Evolutionary conservation across 2,113 vertebrate genomes (phyloP).

Genomic region (Crotalus horridus): DNA sequence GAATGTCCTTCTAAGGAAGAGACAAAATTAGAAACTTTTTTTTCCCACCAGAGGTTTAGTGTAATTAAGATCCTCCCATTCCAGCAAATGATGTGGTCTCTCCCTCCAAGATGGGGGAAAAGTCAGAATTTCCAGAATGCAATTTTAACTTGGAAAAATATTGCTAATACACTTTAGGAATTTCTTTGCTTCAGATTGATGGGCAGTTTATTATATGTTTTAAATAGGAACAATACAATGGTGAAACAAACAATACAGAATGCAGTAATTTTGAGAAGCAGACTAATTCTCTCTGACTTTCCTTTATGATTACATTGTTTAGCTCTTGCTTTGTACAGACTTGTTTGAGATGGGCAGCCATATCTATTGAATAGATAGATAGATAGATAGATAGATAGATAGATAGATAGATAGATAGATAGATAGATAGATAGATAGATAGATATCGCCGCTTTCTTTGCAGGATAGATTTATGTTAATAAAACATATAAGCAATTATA

Average conservation of each 20-base stretch:
- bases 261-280: not conserved
- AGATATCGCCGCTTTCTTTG: not conserved
- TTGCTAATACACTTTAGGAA: not conserved
- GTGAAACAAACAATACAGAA: not conserved
- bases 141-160: slow-evolving; percentile 22
- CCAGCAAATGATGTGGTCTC: not conserved
- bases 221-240: not conserved
- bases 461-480: not conserved
- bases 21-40: slow-evolving; percentile 5
- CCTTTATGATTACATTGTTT: not conserved
- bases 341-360: not conserved
- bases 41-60: not conserved
- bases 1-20: slow-evolving; percentile 33
- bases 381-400: not conserved
- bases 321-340: not conserved
- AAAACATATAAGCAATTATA: not conserved
- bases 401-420: no score
- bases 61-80: not conserved
- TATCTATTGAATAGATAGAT: not conserved
- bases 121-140: not conserved
- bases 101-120: not conserved
- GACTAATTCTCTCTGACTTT: not conserved
- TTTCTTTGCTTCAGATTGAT: not conserved
- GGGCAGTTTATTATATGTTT: not conserved
- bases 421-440: not conserved